A percentile compares a stretch with the other conserved stretches of the same genome.
Conservation (phyloP, 2,113 vertebrate species). For the Carassius gibelio region DNA sequence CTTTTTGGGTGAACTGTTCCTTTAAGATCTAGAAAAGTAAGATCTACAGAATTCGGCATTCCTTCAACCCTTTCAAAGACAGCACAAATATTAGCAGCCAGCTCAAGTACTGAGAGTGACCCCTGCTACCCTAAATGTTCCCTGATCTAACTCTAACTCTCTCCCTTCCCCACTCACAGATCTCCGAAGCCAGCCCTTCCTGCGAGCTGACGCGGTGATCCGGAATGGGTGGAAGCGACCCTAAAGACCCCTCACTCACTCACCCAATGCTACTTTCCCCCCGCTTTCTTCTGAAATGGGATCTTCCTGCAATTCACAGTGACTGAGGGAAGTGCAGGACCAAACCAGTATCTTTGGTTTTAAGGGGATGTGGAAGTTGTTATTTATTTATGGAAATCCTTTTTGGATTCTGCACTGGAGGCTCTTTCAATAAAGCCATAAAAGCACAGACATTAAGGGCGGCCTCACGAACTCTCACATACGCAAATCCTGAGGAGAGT, state of each 20-base stretch:
- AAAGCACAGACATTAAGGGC: slow-evolving; percentile 60
- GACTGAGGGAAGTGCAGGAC: slow-evolving; percentile 67
- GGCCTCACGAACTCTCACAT: slow-evolving; percentile 47
- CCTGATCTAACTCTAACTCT: slow-evolving; percentile 65
- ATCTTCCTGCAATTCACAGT: slow-evolving; percentile 67
- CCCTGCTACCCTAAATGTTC: slow-evolving; percentile 65
- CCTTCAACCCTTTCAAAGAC: not conserved
- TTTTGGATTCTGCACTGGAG: slow-evolving; percentile 61
- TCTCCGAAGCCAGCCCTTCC: slow-evolving; percentile 84
- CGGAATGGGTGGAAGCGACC: slow-evolving; percentile 81
- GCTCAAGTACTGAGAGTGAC: slow-evolving; percentile 30
- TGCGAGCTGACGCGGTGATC: slow-evolving; percentile 80
- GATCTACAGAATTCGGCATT: not conserved
- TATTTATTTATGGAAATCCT: slow-evolving; percentile 80
- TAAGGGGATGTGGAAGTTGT: slow-evolving; percentile 60
- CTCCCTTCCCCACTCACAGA: slow-evolving; percentile 76
- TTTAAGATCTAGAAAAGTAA: not conserved
- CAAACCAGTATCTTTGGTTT: slow-evolving; percentile 63
- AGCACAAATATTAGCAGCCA: not conserved
- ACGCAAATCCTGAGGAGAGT: slow-evolving; percentile 18
- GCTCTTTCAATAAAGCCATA: slow-evolving; percentile 61
- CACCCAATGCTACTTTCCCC: slow-evolving; percentile 56
- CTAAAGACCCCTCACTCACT: slow-evolving; percentile 71
- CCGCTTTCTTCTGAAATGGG: slow-evolving; percentile 37
- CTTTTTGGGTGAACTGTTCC: slow-evolving; percentile 3